These are phyloP conservation scores for Pachyuromys duprasi DNA, from an alignment of 2,797 vertebrate species.

Conservation along the genomic window DNA sequence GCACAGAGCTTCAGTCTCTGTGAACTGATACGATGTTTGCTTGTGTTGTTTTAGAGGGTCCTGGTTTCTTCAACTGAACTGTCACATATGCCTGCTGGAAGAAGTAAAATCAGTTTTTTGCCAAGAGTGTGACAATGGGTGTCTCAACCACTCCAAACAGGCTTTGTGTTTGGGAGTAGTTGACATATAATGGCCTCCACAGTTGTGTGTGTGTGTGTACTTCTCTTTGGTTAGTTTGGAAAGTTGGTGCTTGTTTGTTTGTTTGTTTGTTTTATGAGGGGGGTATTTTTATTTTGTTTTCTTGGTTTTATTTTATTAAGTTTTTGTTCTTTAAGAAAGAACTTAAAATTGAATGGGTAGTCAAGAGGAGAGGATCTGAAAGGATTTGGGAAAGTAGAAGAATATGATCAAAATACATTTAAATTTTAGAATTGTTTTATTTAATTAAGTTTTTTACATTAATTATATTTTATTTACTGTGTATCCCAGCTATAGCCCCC, in stretches of 20 bases:
- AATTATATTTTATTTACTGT: too few relatives aligned
- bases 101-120: background rate
- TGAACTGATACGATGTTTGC: background rate
- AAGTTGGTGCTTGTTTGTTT: background rate
- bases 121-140: background rate
- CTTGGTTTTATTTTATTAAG: background rate
- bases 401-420: background rate
- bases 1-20: background rate
- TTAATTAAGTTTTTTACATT: too few relatives aligned
- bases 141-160: background rate
- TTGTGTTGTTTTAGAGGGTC: background rate
- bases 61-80: background rate
- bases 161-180: background rate
- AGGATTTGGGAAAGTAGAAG: background rate
- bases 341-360: background rate
- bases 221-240: background rate
- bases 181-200: background rate
- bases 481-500: too few relatives aligned
- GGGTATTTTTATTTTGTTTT: background rate
- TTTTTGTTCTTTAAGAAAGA: background rate
- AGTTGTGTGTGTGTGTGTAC: background rate
- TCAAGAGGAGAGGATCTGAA: background rate
- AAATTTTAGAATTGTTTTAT: too few relatives aligned
- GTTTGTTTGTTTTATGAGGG: background rate
- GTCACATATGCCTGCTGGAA: too few relatives aligned